Evolutionary conservation across 2,797 vertebrate species (phyloP).

Genomic region (Presbytis comata): DNA sequence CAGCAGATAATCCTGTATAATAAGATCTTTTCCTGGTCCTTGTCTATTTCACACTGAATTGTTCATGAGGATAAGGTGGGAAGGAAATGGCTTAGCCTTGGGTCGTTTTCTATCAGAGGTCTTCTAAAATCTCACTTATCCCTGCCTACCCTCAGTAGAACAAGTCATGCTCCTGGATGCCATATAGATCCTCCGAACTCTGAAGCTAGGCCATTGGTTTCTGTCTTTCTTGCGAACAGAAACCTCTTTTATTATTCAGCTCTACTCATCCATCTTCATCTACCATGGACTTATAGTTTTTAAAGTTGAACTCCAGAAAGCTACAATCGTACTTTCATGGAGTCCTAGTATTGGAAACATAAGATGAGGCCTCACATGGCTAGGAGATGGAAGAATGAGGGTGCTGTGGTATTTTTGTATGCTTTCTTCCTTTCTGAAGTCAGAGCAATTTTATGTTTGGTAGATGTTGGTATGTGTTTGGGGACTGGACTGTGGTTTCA

Average conservation of each 20-base stretch:
- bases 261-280: background rate
- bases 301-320: background rate
- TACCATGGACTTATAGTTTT: background rate
- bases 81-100: background rate
- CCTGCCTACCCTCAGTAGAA: background rate
- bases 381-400: background rate
- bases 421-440: background rate
- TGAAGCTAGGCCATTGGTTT: background rate
- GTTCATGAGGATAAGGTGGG: background rate
- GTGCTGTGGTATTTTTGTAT: too few relatives aligned
- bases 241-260: background rate
- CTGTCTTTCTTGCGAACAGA: background rate
- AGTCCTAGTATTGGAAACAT: background rate
- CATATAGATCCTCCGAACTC: background rate
- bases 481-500: background rate
- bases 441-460: background rate
- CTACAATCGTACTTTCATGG: background rate
- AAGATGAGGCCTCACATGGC: background rate
- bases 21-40: background rate
- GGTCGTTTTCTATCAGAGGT: background rate
- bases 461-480: background rate
- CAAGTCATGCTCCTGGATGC: fast-evolving
- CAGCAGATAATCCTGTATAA: background rate
- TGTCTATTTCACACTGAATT: background rate
- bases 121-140: background rate